Evolutionary conservation across 2,888 invertebrate genomes (phyloP).

Genomic region (Apantesis nais): DNA sequence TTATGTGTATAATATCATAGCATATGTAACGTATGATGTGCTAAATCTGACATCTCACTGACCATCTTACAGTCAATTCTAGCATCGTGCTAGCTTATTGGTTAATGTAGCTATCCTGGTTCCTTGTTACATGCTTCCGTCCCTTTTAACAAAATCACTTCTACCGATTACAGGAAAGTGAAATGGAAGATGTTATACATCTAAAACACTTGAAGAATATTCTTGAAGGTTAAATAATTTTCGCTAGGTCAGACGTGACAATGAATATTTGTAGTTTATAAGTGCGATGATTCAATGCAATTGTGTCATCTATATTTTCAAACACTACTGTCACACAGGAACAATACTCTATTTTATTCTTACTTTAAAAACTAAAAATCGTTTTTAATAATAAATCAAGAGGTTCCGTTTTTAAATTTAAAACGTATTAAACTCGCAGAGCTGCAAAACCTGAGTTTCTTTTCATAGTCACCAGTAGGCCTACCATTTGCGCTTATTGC

Average conservation of each 20-base stretch:
- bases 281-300: background rate
- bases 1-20: no score
- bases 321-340: background rate
- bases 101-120: no score
- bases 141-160: no score
- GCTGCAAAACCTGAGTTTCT: background rate
- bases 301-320: background rate
- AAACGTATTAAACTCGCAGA: background rate
- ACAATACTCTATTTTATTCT: constrained; percentile 1
- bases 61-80: no score
- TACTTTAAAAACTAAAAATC: background rate
- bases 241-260: background rate
- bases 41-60: no score
- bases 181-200: no score
- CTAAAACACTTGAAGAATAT: background rate
- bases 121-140: no score
- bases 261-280: background rate
- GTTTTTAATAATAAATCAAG: background rate
- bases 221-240: background rate
- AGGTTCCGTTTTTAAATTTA: no score
- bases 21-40: no score
- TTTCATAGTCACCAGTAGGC: background rate
- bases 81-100: no score
- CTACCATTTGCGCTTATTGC: no score
- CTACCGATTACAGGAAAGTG: no score